Percentiles rank a stretch among this genome's conserved stretches.
Evolutionary conservation across 1,140 invertebrate species (phyloP).

Genomic region (Aricia agestis): DNA sequence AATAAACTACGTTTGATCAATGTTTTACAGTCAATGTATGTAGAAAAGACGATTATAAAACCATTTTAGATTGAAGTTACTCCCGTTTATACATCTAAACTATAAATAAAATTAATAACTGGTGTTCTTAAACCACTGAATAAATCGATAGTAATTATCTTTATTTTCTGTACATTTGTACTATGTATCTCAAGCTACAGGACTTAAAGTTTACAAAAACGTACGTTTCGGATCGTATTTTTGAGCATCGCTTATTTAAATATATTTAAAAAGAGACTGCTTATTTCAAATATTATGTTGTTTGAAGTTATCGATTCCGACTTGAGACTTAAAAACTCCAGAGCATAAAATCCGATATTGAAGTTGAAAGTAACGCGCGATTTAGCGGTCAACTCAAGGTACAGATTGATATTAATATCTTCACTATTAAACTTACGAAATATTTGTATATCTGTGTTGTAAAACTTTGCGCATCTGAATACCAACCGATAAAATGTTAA

Average conservation of each 20-base stretch:
- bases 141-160: neutral
- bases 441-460: constrained; percentile 2
- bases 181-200: neutral
- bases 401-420: neutral
- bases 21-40: neutral
- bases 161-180: constrained; percentile 14
- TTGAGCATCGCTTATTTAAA: neutral
- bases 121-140: constrained; percentile 6
- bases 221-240: neutral
- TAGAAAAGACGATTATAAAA: too few relatives aligned
- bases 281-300: too few relatives aligned
- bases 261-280: too few relatives aligned
- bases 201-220: neutral
- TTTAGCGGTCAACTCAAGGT: neutral
- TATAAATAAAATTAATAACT: constrained; percentile 15
- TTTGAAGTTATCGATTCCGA: neutral
- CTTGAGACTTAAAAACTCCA: neutral
- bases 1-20: neutral
- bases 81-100: neutral
- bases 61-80: too few relatives aligned
- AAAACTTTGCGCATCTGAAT: constrained; percentile 13
- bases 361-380: neutral
- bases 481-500: constrained; percentile 25
- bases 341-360: neutral
- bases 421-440: neutral